A percentile compares a stretch with the other conserved stretches of the same genome.
Conservation (phyloP, 53 echinoderm and acorn worm species). For the Glandiceps talaboti region DNA sequence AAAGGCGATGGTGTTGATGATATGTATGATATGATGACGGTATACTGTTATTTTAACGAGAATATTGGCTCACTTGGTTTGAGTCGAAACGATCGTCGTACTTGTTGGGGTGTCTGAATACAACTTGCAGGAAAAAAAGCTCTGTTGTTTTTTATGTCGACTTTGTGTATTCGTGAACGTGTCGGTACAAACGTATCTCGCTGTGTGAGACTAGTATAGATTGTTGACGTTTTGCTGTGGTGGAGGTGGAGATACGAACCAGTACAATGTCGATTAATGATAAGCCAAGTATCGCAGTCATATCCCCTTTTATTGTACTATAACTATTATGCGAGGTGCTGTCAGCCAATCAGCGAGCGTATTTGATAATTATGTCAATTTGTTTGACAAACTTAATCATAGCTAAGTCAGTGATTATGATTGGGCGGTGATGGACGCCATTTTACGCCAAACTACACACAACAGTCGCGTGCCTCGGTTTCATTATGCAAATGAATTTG, state of each 20-base stretch:
- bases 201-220: no score
- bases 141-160: no score
- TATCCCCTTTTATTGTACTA: background rate
- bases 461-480: background rate
- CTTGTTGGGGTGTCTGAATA: no score
- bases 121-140: no score
- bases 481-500: background rate
- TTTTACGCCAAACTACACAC: background rate
- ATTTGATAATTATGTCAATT: background rate
- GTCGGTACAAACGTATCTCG: no score
- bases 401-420: background rate
- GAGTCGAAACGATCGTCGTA: no score
- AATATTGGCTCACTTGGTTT: background rate
- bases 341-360: background rate
- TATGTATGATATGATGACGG: background rate
- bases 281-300: background rate
- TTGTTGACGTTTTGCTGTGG: no score
- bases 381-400: background rate
- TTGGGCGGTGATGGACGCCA: background rate
- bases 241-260: no score
- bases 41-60: background rate
- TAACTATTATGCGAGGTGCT: background rate
- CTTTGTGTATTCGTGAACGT: no score
- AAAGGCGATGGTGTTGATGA: background rate
- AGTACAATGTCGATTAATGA: background rate